phyloP scores from a whole-genome alignment of 1,140 invertebrate species.

The Bombus haemorrhoidalis region DNA sequence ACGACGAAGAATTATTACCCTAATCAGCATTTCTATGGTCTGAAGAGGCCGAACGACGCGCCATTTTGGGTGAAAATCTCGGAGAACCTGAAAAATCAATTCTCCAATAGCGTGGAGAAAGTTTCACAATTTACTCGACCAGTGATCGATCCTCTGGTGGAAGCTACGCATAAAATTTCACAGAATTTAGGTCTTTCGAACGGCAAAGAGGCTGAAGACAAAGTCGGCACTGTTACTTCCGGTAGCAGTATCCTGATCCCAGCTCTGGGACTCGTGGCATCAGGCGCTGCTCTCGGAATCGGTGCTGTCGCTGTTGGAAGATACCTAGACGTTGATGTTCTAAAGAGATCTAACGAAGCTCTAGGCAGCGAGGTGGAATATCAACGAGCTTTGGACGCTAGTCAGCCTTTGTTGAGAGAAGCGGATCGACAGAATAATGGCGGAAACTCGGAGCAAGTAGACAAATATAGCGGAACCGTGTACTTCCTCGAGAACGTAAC shows the following conservation, averaged over 20 bases:
- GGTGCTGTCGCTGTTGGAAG: slow-evolving; percentile 90
- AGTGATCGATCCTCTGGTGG: slow-evolving; percentile 88
- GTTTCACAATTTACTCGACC: slow-evolving; percentile 88
- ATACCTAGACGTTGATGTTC: slow-evolving; percentile 86
- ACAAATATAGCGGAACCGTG: neutral
- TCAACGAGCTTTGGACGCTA: slow-evolving; percentile 81
- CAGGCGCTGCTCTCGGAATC: slow-evolving; percentile 89
- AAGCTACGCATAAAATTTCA: slow-evolving; percentile 90
- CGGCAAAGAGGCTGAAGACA: slow-evolving; percentile 85
- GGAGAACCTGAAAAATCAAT: slow-evolving; percentile 87
- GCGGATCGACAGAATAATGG: neutral
- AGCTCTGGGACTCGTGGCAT: slow-evolving; percentile 89
- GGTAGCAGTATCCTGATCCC: slow-evolving; percentile 85
- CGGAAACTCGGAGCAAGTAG: too few relatives aligned
- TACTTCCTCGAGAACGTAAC: slow-evolving; percentile 29
- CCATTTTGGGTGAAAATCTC: slow-evolving; percentile 89
- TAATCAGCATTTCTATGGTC: slow-evolving; percentile 77
- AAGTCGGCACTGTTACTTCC: slow-evolving; percentile 86
- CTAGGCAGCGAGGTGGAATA: slow-evolving; percentile 84
- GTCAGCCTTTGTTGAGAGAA: neutral
- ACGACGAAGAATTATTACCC: slow-evolving; percentile 77
- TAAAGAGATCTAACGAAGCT: slow-evolving; percentile 80
- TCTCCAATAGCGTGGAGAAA: slow-evolving; percentile 87
- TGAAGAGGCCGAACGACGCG: slow-evolving; percentile 80
- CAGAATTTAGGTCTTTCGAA: slow-evolving; percentile 87